A percentile compares a stretch with the other conserved stretches of the same genome.
Conservation (phyloP, 1,140 invertebrate species). For the Panulirus ornatus region DNA sequence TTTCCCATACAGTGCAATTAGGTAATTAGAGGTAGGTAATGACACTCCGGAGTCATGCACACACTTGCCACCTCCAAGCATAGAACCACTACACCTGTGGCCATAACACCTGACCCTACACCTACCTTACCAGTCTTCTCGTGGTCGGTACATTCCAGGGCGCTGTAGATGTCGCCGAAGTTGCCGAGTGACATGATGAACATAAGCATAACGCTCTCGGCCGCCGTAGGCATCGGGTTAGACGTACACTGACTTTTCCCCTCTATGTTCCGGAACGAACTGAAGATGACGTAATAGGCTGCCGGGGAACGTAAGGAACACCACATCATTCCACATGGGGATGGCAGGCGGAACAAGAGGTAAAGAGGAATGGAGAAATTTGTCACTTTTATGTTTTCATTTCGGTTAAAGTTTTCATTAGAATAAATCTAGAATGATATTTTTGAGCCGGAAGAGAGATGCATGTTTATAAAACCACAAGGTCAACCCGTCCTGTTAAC, state of each 20-base stretch:
- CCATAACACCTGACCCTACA: background rate
- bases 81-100: background rate
- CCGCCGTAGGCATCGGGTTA: conserved; percentile 92
- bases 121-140: conserved; percentile 91
- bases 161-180: conserved; percentile 95
- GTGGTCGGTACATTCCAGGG: conserved; percentile 92
- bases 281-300: conserved; percentile 95
- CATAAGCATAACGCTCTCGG: conserved; percentile 97
- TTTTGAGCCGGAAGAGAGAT: too few species aligned
- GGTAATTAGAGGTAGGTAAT: background rate
- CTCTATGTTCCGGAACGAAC: conserved; percentile 83
- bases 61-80: background rate
- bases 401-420: too few species aligned
- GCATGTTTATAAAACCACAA: too few species aligned
- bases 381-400: too few species aligned
- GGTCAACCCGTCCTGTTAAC: too few species aligned
- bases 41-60: too few species aligned
- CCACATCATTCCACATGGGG: too few species aligned
- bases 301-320: background rate
- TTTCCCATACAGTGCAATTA: background rate
- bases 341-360: too few species aligned
- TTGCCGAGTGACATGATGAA: conserved; percentile 98
- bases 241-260: conserved; percentile 82
- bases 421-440: too few species aligned
- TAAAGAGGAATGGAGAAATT: background rate